Percentiles rank a stretch among this genome's conserved stretches.
Conservation (phyloP, 2,888 invertebrate species). For the Callyntrura guangdongensis region DNA sequence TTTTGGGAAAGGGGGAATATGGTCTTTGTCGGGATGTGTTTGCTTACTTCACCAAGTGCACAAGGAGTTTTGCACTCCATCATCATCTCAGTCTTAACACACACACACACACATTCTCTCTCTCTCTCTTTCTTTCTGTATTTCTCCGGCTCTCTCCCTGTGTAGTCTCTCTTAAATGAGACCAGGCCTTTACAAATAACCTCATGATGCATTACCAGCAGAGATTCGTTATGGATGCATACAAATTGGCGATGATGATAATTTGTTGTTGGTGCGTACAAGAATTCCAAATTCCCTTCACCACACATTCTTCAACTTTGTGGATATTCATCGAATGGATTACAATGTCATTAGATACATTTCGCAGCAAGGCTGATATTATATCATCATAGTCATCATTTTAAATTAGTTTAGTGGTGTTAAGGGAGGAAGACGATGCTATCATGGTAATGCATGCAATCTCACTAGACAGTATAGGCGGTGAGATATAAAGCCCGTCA, state of each 20-base stretch:
- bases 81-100: constrained; percentile 31
- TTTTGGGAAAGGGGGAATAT: neutral
- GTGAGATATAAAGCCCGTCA: constrained; percentile 35
- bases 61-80: constrained; percentile 67
- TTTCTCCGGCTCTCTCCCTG: neutral
- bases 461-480: neutral
- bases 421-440: neutral
- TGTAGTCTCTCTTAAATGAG: neutral
- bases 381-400: constrained; percentile 18
- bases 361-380: constrained; percentile 23
- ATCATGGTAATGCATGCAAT: constrained; percentile 11
- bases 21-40: constrained; percentile 9
- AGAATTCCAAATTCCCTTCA: constrained; percentile 30
- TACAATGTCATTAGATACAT: constrained; percentile 54
- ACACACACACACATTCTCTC: no score
- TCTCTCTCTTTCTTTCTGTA: no score
- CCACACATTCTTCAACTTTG: constrained; percentile 27
- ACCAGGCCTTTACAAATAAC: neutral
- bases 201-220: neutral
- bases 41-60: constrained; percentile 47
- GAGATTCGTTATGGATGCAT: constrained; percentile 3
- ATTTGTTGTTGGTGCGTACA: neutral
- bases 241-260: constrained; percentile 11
- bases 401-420: constrained; percentile 39
- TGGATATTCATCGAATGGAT: constrained; percentile 48